Conservation (phyloP, 2,888 invertebrate genomes). For the Heliconius sara region DNA sequence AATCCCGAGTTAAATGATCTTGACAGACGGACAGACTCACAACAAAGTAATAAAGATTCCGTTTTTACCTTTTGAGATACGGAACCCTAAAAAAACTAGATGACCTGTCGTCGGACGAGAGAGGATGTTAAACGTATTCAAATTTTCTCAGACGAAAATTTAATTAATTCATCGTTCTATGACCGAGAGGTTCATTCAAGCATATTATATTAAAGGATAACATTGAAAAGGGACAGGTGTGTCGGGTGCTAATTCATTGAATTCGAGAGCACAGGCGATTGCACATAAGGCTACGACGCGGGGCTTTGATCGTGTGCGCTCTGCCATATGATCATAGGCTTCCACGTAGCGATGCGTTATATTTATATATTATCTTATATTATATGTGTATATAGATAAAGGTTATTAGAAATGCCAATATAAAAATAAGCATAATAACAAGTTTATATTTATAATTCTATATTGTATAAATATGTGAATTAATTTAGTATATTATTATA, state of each 20-base stretch:
- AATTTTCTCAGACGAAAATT: slow-evolving; percentile 26
- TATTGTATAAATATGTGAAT: too few species aligned
- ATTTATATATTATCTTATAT: not conserved
- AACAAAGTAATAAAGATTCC: too few species aligned
- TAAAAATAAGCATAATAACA: not conserved
- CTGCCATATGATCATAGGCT: slow-evolving; percentile 75
- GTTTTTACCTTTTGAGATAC: too few species aligned
- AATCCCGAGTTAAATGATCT: too few species aligned
- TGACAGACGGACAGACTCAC: too few species aligned
- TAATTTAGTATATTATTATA: too few species aligned
- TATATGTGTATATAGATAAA: not conserved
- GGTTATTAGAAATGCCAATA: not conserved
- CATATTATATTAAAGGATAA: slow-evolving; percentile 40
- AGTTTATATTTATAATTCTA: not conserved
- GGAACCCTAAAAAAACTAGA: not conserved
- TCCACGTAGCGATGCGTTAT: slow-evolving; percentile 41
- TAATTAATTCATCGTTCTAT: slow-evolving; percentile 25
- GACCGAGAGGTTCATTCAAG: slow-evolving; percentile 29
- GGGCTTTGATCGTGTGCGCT: slow-evolving; percentile 79
- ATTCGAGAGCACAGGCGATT: slow-evolving; percentile 71
- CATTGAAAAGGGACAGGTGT: slow-evolving; percentile 61
- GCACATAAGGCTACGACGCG: slow-evolving; percentile 63
- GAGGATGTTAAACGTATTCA: not conserved
- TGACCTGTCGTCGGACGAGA: not conserved
- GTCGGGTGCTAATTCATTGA: slow-evolving; percentile 76